A percentile compares a stretch with the other conserved stretches of the same genome.
Conservation (phyloP, 64 coral and sea anemone species). For the Actinia equina region DNA sequence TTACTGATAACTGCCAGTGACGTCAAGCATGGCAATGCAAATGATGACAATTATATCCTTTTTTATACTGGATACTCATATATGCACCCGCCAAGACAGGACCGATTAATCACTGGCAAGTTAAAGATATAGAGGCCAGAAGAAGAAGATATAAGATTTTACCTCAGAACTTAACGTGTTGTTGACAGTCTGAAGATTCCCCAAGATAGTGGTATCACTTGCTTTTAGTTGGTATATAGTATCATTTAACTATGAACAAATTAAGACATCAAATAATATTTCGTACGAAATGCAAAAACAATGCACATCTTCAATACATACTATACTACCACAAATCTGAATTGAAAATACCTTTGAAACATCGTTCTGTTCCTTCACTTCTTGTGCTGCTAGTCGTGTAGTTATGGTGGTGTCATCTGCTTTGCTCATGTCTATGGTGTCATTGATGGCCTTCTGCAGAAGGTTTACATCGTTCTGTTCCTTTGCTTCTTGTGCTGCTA, state of each 20-base stretch:
- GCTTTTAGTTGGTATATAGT: background rate
- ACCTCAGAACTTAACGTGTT: background rate
- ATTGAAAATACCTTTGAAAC: background rate
- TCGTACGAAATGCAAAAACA: too few species aligned
- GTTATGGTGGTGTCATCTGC: background rate
- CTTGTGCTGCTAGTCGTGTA: background rate
- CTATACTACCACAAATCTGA: too few species aligned
- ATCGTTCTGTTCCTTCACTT: background rate
- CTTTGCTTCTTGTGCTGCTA: background rate
- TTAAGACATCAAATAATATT: background rate
- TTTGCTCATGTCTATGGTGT: conserved; percentile 9
- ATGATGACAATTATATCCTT: too few species aligned
- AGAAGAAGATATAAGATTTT: too few species aligned
- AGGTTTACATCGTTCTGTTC: background rate
- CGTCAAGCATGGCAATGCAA: too few species aligned
- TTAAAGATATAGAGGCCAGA: too few species aligned
- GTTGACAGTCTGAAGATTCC: background rate
- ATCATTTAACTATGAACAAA: background rate
- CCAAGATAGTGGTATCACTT: background rate
- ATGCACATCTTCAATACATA: background rate
- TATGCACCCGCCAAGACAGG: too few species aligned
- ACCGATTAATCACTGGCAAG: too few species aligned
- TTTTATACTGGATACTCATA: too few species aligned
- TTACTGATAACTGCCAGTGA: too few species aligned
- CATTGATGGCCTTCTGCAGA: background rate